Evolutionary conservation across 2,888 invertebrate genomes (phyloP).

Genomic region (Chironomus riparius): DNA sequence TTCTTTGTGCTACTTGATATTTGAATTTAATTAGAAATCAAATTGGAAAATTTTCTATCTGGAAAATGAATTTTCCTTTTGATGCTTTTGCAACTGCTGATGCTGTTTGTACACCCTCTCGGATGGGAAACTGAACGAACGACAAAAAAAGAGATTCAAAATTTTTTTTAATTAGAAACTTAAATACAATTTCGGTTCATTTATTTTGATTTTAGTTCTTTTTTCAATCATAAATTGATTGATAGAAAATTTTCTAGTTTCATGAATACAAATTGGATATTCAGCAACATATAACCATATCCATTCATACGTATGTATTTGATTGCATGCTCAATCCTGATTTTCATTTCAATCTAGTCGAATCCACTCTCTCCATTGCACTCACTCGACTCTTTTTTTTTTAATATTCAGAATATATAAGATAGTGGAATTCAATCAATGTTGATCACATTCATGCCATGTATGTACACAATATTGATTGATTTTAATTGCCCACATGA

Average conservation of each 20-base stretch:
- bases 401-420: no score
- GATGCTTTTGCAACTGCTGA: no score
- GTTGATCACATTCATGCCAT: neutral
- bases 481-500: neutral
- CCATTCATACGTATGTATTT: no score
- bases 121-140: neutral
- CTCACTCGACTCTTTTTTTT: no score
- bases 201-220: neutral
- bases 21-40: neutral
- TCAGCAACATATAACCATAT: no score
- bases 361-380: no score
- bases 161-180: neutral
- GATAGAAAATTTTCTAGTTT: neutral
- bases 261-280: neutral
- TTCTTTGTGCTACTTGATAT: neutral
- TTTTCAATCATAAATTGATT: slow-evolving; percentile 4
- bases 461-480: neutral
- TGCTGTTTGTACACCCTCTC: no score
- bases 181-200: neutral
- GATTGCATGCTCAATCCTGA: no score
- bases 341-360: no score
- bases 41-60: neutral
- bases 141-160: neutral
- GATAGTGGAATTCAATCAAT: no score
- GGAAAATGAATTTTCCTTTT: no score